Percentiles rank a stretch among this genome's conserved stretches.
Conservation (phyloP, 2,888 invertebrate species). For the Drosophila maculinotata region DNA sequence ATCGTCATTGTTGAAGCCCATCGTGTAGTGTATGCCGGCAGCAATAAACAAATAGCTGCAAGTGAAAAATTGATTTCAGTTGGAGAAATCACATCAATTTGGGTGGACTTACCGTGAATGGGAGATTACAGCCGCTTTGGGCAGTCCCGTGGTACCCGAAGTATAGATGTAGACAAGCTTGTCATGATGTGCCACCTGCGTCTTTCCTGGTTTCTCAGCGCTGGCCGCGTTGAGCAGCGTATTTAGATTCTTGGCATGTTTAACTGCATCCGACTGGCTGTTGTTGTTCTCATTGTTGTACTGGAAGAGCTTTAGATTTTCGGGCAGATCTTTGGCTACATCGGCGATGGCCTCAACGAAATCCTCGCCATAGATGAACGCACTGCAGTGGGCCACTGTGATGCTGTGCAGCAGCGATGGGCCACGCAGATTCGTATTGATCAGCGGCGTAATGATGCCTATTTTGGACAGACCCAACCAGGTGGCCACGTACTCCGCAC, state of each 20-base stretch:
- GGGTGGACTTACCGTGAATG: slow-evolving; percentile 90
- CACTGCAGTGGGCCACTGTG: slow-evolving; percentile 92
- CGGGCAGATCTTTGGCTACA: slow-evolving; percentile 88
- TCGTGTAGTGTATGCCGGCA: slow-evolving; percentile 89
- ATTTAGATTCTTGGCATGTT: slow-evolving; percentile 82
- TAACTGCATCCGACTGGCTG: slow-evolving; percentile 50
- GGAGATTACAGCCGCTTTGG: slow-evolving; percentile 98
- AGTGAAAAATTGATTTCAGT: neutral
- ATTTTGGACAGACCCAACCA: slow-evolving; percentile 97
- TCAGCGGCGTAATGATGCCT: slow-evolving; percentile 93
- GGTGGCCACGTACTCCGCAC: slow-evolving; percentile 94
- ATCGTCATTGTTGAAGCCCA: slow-evolving; percentile 89
- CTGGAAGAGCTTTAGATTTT: slow-evolving; percentile 88
- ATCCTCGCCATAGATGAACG: slow-evolving; percentile 90
- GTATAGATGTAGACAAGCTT: slow-evolving; percentile 97
- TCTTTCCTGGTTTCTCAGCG: slow-evolving; percentile 70
- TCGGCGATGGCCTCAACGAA: slow-evolving; percentile 87
- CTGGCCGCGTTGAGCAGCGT: slow-evolving; percentile 79
- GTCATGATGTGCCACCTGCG: slow-evolving; percentile 88
- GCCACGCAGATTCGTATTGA: slow-evolving; percentile 95
- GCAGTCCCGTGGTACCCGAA: slow-evolving; percentile 98
- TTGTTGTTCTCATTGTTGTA: slow-evolving; percentile 82
- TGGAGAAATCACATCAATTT: neutral
- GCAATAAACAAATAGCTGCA: slow-evolving; percentile 92
- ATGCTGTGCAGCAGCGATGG: slow-evolving; percentile 94